Percentiles rank a stretch among this genome's conserved stretches.
Conservation (phyloP, 2,888 invertebrate genomes). For the Eupithecia pulchellata region DNA sequence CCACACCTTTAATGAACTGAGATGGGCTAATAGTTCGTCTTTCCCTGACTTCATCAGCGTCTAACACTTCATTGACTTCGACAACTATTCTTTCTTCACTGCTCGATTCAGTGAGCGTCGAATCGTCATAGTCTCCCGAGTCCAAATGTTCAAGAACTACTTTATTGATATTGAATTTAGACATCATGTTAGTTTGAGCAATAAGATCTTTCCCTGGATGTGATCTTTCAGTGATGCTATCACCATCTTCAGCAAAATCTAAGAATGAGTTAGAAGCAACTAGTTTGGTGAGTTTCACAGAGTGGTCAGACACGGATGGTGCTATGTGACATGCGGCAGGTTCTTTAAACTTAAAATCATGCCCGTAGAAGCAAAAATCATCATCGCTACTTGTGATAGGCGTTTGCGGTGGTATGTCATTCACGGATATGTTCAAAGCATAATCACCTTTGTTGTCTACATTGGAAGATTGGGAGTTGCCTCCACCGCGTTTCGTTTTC, state of each 20-base stretch:
- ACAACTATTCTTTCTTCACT: conserved; percentile 72
- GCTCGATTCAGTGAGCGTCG: conserved; percentile 75
- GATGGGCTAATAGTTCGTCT: conserved; percentile 64
- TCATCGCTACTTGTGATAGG: conserved; percentile 78
- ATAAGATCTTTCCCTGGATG: conserved; percentile 68
- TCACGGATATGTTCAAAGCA: conserved; percentile 71
- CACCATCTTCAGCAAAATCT: conserved; percentile 72
- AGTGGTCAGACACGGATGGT: conserved; percentile 73
- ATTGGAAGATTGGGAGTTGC: conserved; percentile 70
- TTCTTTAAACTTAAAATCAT: conserved; percentile 76
- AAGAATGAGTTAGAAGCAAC: conserved; percentile 73
- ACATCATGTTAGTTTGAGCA: conserved; percentile 79
- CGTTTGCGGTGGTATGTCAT: conserved; percentile 72
- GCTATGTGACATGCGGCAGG: conserved; percentile 73
- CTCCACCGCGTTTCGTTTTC: conserved; percentile 85
- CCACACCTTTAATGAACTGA: conserved; percentile 63
- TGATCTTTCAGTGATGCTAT: conserved; percentile 71
- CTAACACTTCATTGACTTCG: conserved; percentile 54
- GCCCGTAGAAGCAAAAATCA: conserved; percentile 77
- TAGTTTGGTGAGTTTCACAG: conserved; percentile 69
- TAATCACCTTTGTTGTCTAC: conserved; percentile 82
- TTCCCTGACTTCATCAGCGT: conserved; percentile 50
- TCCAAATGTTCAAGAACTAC: conserved; percentile 74
- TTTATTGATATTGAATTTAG: conserved; percentile 75
- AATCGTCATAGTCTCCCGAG: conserved; percentile 74